A percentile compares a stretch with the other conserved stretches of the same genome.
Evolutionary conservation across 2,797 vertebrate species (phyloP).

Genomic region (Thaleichthys pacificus): DNA sequence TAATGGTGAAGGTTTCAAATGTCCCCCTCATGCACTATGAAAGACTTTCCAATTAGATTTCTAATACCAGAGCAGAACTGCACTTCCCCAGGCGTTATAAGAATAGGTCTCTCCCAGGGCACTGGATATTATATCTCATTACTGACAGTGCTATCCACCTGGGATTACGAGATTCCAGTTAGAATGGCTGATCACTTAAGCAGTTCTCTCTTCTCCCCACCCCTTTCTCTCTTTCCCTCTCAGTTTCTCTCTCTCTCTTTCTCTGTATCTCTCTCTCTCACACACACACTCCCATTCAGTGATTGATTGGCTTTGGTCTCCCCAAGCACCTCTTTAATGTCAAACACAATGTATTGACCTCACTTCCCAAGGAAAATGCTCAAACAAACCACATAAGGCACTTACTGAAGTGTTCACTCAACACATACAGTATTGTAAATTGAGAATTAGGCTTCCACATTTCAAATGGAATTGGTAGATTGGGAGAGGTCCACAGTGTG

Average conservation of each 20-base stretch:
- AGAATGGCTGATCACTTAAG: constrained; percentile 70
- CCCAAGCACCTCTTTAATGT: constrained; percentile 70
- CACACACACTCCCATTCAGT: constrained; percentile 14
- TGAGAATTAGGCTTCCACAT: constrained; percentile 23
- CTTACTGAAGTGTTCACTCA: constrained; percentile 49
- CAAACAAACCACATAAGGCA: constrained; percentile 41
- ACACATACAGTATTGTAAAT: constrained; percentile 26
- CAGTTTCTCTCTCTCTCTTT: no score
- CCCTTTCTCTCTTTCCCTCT: constrained; percentile 38
- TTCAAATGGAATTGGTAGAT: not conserved
- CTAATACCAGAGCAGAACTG: constrained; percentile 61
- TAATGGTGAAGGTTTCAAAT: constrained; percentile 33
- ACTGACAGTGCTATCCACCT: constrained; percentile 67
- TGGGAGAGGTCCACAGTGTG: not conserved
- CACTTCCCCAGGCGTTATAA: constrained; percentile 65
- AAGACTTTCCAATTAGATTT: constrained; percentile 73
- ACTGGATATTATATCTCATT: constrained; percentile 75
- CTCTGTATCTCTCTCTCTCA: no score
- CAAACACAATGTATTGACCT: constrained; percentile 61
- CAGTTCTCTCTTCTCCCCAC: constrained; percentile 61
- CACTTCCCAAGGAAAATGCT: constrained; percentile 59
- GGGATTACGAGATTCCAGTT: constrained; percentile 72
- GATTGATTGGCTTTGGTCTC: constrained; percentile 71
- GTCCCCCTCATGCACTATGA: constrained; percentile 51
- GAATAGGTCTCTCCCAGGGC: constrained; percentile 66